phyloP scores from a whole-genome alignment of 2,113 vertebrate species.

The Acrocephalus kingi region DNA sequence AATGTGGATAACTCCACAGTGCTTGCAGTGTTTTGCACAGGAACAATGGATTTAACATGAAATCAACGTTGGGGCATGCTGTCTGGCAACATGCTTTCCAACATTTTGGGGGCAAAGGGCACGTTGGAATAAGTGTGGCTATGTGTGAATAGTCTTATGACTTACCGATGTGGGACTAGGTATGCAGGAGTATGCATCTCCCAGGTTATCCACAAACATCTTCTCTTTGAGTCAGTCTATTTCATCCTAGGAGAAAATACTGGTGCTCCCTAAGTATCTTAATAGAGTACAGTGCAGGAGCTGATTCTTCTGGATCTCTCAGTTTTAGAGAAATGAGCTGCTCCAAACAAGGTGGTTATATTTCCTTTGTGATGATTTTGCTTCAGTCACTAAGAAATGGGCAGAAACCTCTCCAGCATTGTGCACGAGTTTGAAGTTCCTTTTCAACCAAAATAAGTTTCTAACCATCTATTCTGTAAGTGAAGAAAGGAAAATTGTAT shows the following conservation, averaged over 20 bases:
- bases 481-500: neutral
- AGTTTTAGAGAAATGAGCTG: neutral
- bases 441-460: neutral
- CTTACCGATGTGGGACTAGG: accelerated
- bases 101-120: neutral
- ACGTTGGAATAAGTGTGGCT: neutral
- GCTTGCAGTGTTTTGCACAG: neutral
- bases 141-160: neutral
- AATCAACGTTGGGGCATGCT: accelerated
- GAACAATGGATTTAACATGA: neutral
- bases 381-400: neutral
- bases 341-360: neutral
- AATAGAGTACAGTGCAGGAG: neutral
- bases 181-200: neutral
- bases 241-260: neutral
- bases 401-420: neutral
- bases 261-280: neutral
- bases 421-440: neutral
- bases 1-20: neutral
- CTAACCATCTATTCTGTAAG: neutral
- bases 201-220: neutral
- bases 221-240: neutral
- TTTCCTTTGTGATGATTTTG: neutral
- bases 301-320: neutral
- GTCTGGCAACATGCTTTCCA: neutral